Conservation (phyloP, 1,140 invertebrate species). For the Neelides sp. region DNA sequence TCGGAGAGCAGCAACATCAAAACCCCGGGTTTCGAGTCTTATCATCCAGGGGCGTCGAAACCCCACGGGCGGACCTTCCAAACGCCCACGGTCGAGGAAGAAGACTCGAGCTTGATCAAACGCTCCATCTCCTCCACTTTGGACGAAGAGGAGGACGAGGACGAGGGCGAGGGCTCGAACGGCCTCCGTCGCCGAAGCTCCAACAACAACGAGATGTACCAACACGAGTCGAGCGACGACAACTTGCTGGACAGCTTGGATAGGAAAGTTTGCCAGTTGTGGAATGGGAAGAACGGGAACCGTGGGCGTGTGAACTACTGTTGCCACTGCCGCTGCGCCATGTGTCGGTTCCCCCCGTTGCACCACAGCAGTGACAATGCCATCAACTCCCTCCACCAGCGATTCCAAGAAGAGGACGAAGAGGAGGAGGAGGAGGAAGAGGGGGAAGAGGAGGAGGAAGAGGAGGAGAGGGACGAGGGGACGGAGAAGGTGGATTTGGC, state of each 20-base stretch:
- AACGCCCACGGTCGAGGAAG: slow-evolving; percentile 18
- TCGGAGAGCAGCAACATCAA: slow-evolving; percentile 27
- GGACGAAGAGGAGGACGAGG: slow-evolving; percentile 30
- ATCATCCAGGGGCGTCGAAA: slow-evolving; percentile 20
- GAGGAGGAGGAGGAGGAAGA: slow-evolving; percentile 23
- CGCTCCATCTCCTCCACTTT: slow-evolving; percentile 21
- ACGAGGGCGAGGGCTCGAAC: neutral
- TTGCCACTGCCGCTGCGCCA: slow-evolving; percentile 18
- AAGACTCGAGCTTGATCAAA: slow-evolving; percentile 21
- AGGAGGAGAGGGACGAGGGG: slow-evolving; percentile 1
- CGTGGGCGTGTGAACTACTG: slow-evolving; percentile 4
- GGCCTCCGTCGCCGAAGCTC: neutral
- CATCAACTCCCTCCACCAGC: slow-evolving; percentile 8
- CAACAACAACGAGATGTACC: slow-evolving; percentile 27
- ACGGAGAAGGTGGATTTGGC: too few species aligned
- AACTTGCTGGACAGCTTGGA: slow-evolving; percentile 26
- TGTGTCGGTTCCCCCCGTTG: neutral
- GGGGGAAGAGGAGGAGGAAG: slow-evolving; percentile 6
- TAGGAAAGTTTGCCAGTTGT: slow-evolving; percentile 23
- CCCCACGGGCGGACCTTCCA: too few species aligned
- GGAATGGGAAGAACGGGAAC: slow-evolving; percentile 19
- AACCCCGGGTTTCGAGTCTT: slow-evolving; percentile 26
- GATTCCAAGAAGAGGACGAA: slow-evolving; percentile 24
- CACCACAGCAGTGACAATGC: slow-evolving; percentile 13
- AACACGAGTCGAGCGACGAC: slow-evolving; percentile 24